Percentiles rank a stretch among this genome's conserved stretches.
Evolutionary conservation across 64 coral and sea anemone species (phyloP).

Genomic region (Montipora capricornis): DNA sequence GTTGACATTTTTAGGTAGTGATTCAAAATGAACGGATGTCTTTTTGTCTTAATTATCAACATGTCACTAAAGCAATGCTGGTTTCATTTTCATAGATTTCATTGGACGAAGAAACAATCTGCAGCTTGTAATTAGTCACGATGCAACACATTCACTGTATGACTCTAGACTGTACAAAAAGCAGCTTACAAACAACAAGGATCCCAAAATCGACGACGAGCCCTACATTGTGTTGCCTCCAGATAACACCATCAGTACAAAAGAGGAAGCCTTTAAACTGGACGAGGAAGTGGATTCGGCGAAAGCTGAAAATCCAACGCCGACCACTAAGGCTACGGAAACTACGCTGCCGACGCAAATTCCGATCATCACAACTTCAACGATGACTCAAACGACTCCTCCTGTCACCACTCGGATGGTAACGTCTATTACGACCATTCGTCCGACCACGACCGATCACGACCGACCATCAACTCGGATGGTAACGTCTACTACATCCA

Average conservation of each 20-base stretch:
- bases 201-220: constrained; percentile 15
- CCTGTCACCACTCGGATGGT: not conserved
- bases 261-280: constrained; percentile 24
- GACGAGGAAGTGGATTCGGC: not conserved
- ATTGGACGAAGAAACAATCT: not conserved
- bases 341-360: not conserved
- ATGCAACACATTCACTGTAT: not conserved
- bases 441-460: not conserved
- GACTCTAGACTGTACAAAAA: constrained; percentile 19
- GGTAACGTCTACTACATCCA: not conserved
- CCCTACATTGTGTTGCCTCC: constrained; percentile 35
- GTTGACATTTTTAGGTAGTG: no score
- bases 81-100: not conserved
- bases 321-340: not conserved
- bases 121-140: not conserved
- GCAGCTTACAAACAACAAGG: constrained; percentile 25
- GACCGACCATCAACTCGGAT: not conserved
- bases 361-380: not conserved
- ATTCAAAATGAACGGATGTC: no score
- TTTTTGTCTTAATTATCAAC: no score
- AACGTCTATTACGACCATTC: not conserved
- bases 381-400: not conserved
- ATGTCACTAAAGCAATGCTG: no score
- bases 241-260: constrained; percentile 33
- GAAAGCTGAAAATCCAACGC: not conserved